Conservation (phyloP, 1,140 invertebrate genomes). For the Tetramorium alpestre region DNA sequence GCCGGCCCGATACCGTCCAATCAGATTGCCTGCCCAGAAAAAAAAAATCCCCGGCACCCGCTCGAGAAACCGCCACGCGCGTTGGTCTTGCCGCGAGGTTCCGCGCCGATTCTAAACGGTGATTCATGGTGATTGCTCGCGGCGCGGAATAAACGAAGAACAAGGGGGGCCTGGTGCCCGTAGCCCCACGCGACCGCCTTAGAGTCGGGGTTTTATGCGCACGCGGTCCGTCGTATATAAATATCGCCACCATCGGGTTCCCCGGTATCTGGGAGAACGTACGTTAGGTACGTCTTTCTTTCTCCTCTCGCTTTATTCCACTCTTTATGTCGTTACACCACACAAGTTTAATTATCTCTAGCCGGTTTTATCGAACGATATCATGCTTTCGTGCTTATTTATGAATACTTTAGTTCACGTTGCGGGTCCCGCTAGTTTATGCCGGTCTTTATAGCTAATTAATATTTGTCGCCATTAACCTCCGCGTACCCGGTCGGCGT, state of each 20-base stretch:
- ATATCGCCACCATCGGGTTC: slow-evolving; percentile 61
- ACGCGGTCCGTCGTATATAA: slow-evolving; percentile 60
- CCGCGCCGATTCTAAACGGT: slow-evolving; percentile 77
- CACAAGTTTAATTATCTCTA: slow-evolving; percentile 71
- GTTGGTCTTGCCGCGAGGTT: slow-evolving; percentile 52
- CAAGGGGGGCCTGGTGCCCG: not conserved
- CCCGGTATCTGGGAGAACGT: slow-evolving; percentile 3
- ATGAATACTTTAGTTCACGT: slow-evolving; percentile 78
- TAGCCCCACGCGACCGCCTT: slow-evolving; percentile 61
- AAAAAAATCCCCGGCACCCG: slow-evolving; percentile 9
- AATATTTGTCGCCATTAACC: slow-evolving; percentile 83
- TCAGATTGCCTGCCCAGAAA: slow-evolving; percentile 3
- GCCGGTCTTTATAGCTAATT: slow-evolving; percentile 76
- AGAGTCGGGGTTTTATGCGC: slow-evolving; percentile 19
- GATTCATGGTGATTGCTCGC: slow-evolving; percentile 80
- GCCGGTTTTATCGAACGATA: slow-evolving; percentile 79
- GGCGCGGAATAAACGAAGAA: slow-evolving; percentile 56
- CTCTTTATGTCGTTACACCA: slow-evolving; percentile 17
- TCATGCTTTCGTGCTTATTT: slow-evolving; percentile 81
- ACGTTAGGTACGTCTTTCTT: not conserved
- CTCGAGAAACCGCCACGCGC: slow-evolving; percentile 55
- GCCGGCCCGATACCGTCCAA: not conserved
- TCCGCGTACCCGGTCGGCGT: slow-evolving; percentile 21
- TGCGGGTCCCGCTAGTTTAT: slow-evolving; percentile 72
- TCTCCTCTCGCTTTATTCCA: not conserved